These are phyloP conservation scores for Dione juno DNA, from an alignment of 2,888 invertebrate species.

Conservation along the genomic window DNA sequence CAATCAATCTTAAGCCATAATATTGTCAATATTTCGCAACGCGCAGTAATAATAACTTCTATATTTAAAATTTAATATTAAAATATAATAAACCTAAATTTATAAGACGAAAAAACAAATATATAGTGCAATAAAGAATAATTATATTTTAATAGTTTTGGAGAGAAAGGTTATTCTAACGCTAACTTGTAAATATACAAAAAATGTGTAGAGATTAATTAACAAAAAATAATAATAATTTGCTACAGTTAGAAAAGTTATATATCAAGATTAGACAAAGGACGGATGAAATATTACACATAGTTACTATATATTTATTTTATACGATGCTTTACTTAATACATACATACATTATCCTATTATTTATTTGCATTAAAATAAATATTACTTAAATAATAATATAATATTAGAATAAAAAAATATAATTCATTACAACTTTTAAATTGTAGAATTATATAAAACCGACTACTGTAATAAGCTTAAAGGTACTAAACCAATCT, in stretches of 20 bases:
- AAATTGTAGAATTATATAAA: not conserved
- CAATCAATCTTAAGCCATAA: constrained; percentile 3
- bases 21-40: constrained; percentile 16
- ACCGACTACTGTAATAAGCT: not conserved
- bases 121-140: not conserved
- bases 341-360: not conserved
- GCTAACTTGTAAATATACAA: not conserved
- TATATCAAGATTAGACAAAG: constrained; percentile 12
- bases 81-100: constrained; percentile 4
- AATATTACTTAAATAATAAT: not conserved
- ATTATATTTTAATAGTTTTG: not conserved
- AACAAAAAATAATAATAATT: not conserved
- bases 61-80: not conserved
- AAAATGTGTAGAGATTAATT: not conserved
- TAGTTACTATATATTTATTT: not conserved
- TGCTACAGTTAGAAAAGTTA: not conserved
- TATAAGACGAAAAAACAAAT: not conserved
- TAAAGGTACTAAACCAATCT: not conserved
- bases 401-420: not conserved
- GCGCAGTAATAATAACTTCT: not conserved
- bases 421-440: constrained; percentile 1
- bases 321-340: not conserved
- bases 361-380: not conserved
- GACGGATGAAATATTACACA: constrained; percentile 24
- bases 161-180: not conserved